Conservation (phyloP, 2,888 invertebrate species). For the Nemotelus pantherinus region DNA sequence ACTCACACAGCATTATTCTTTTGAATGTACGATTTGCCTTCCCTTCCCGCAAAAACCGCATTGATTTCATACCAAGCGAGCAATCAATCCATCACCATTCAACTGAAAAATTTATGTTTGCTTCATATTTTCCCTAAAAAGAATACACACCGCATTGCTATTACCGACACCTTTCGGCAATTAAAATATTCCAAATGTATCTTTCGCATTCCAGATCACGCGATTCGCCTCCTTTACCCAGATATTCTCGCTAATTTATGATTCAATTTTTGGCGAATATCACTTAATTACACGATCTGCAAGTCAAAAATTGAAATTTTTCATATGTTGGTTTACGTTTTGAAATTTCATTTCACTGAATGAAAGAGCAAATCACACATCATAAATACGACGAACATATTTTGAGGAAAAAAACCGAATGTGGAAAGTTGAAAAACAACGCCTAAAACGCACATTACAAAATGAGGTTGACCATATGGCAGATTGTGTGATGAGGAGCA, state of each 20-base stretch:
- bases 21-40: too few species aligned
- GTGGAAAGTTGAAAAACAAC: slow-evolving; percentile 26
- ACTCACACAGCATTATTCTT: too few species aligned
- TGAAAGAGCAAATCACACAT: slow-evolving; percentile 23
- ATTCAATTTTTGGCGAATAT: slow-evolving; percentile 19
- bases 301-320: background rate
- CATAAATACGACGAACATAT: background rate
- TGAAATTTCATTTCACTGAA: background rate
- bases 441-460: slow-evolving; percentile 31
- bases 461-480: slow-evolving; percentile 27
- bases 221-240: too few species aligned
- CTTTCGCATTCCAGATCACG: background rate
- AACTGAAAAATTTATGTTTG: background rate
- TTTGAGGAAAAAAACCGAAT: too few species aligned
- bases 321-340: slow-evolving; percentile 1
- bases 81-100: slow-evolving; percentile 8
- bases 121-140: background rate
- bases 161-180: slow-evolving; percentile 5
- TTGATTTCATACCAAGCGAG: background rate
- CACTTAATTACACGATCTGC: background rate
- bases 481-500: background rate
- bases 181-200: slow-evolving; percentile 11
- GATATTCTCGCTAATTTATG: background rate
- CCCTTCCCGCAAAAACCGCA: too few species aligned
- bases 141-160: background rate